phyloP scores from a whole-genome alignment of 1,140 invertebrate genomes.

The Pygmarrhopalites habei region DNA sequence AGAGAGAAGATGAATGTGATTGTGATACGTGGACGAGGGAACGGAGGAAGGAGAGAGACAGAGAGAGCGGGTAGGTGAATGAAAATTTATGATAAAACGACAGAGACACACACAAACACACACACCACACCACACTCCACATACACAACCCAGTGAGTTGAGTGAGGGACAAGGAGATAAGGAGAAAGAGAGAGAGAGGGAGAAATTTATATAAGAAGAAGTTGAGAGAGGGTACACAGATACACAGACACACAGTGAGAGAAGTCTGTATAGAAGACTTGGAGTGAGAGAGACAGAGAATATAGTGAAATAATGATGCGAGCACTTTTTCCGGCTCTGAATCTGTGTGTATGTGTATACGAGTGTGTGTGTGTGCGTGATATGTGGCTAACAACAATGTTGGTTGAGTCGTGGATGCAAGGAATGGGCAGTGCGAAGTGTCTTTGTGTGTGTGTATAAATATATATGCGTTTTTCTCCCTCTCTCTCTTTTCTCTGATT shows the following conservation, averaged over 20 bases:
- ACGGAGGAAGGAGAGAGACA: not conserved
- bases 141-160: not conserved
- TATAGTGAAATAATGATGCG: conserved; percentile 6
- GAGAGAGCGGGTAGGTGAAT: too few species aligned
- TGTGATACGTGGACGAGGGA: not conserved
- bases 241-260: not conserved
- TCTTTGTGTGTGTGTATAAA: conserved; percentile 22
- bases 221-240: not conserved
- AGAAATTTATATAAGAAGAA: not conserved
- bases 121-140: too few species aligned
- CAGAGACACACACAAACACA: conserved; percentile 21
- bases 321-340: conserved; percentile 1
- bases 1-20: too few species aligned
- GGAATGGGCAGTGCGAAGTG: conserved; percentile 16
- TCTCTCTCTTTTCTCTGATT: conserved; percentile 25
- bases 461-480: too few species aligned
- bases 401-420: conserved; percentile 16
- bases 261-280: not conserved
- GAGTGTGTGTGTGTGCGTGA: conserved; percentile 11
- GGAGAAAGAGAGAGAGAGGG: not conserved
- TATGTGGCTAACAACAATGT: conserved; percentile 27
- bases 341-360: not conserved
- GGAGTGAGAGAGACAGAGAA: not conserved
- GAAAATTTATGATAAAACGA: conserved; percentile 5
- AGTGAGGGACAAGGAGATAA: not conserved